phyloP scores from a whole-genome alignment of 2,888 invertebrate genomes.

The Platycheirus rosarum region DNA sequence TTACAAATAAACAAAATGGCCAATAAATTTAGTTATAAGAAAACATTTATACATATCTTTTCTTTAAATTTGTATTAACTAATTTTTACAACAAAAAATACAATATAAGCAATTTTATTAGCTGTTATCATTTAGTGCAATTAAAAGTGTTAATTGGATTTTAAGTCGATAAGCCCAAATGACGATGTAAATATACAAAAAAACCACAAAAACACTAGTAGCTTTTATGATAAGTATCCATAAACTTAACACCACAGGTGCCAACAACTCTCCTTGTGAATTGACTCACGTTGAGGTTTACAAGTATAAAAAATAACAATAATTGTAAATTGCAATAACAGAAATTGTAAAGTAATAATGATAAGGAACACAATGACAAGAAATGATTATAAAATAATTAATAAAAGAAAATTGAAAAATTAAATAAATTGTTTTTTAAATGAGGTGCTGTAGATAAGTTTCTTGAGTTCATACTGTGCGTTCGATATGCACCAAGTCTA shows the following conservation, averaged over 20 bases:
- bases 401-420: constrained; percentile 59
- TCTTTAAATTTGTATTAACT: no score
- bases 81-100: background rate
- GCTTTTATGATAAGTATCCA: background rate
- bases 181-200: constrained; percentile 50
- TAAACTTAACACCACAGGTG: background rate
- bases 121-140: constrained; percentile 66
- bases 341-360: constrained; percentile 43
- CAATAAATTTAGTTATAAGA: constrained; percentile 58
- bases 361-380: constrained; percentile 48
- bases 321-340: constrained; percentile 9
- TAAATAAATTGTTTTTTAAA: constrained; percentile 13
- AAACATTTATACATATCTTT: no score
- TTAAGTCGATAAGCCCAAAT: constrained; percentile 36
- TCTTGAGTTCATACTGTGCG: constrained; percentile 42
- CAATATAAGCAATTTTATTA: constrained; percentile 35
- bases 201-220: background rate
- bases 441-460: background rate
- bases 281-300: constrained; percentile 11
- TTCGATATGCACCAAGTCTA: constrained; percentile 3
- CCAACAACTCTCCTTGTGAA: background rate
- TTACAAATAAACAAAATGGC: constrained; percentile 60
- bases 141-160: constrained; percentile 65
- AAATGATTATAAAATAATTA: constrained; percentile 54
- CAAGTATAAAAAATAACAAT: background rate